phyloP scores from a whole-genome alignment of 2,113 vertebrate species.

The Sminthopsis crassicaudata region DNA sequence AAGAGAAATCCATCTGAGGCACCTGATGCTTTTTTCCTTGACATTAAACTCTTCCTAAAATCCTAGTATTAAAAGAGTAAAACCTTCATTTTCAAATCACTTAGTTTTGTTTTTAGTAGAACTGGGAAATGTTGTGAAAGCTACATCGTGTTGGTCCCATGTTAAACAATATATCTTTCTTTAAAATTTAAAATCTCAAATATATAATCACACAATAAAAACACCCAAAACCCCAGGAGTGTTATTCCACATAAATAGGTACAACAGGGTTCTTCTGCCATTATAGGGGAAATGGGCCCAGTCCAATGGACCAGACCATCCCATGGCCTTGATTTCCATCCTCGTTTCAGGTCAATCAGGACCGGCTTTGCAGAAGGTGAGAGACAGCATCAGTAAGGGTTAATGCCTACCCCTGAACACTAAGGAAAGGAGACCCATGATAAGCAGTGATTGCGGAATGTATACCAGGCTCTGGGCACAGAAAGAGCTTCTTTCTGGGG shows the following conservation, averaged over 20 bases:
- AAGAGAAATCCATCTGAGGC: background rate
- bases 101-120: constrained; percentile 82
- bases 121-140: constrained; percentile 77
- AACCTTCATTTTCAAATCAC: constrained; percentile 82
- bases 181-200: constrained; percentile 84
- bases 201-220: constrained; percentile 78
- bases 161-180: constrained; percentile 83
- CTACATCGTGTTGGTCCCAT: constrained; percentile 85
- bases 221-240: constrained; percentile 63
- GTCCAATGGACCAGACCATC: background rate
- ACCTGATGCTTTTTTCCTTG: background rate
- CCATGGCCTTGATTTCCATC: background rate
- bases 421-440: constrained; percentile 64
- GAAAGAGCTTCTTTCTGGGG: constrained; percentile 64
- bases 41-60: constrained; percentile 58
- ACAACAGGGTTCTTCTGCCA: constrained; percentile 68
- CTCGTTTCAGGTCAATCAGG: constrained; percentile 35
- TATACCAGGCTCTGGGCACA: constrained; percentile 77
- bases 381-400: constrained; percentile 77
- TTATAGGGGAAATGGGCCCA: constrained; percentile 12
- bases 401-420: constrained; percentile 73
- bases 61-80: constrained; percentile 53
- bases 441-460: constrained; percentile 80
- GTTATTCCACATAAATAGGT: constrained; percentile 84
- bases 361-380: constrained; percentile 65